Base-by-base conservation (phyloP, 35 echinoderm and acorn worm species). In the Chiridota heheva region DNA sequence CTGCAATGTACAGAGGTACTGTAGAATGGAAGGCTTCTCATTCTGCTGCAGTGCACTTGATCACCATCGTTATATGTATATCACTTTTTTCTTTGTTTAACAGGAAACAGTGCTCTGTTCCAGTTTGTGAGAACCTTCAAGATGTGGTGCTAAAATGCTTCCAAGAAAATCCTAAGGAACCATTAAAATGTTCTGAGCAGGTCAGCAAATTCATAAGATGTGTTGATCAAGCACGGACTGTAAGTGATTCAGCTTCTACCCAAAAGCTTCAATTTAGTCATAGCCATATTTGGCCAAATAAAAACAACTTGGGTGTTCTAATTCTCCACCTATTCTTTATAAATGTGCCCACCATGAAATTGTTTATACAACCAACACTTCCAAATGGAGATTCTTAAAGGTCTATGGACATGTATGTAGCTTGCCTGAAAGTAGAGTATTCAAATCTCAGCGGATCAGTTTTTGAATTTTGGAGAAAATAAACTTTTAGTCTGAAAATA, bases 211-310 rank as follows among this genome's bases (percentile, higher is more conserved):
- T 96, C 58, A 96, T 76, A 56, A 28, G 36, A 60, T 91, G 93
- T 87, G 88, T 96, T 22, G 88, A 96, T 48, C 75, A 87, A 40
- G 84, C 88, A 71, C 82, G 88, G 84, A 96, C 78, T 37, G 93
- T 96, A 80, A 72, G 93, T 86, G n/a, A n/a, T 4, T 4, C 8
- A 35, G 4, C 4, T 60, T 3, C 32, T 26, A 3, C 17, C 3
- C 18, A 60, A 3, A n/a, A 26, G 22, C 32, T 53, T 12, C 10
- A n/a, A 12, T 53, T 53, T 12, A 53, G 47, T 53, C 10, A 10
- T 53, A 12, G n/a, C 10, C n/a, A 53, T n/a, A 53, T 53, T 53
- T 53, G 10, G 47, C 47, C n/a, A 12, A 53, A n/a, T n/a, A 53
- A n/a, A 10, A 12, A 12, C 47, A 12, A 53, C n/a, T 12, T n/a